phyloP scores from a whole-genome alignment of 2,888 invertebrate species.

The Tinea trinotella region DNA sequence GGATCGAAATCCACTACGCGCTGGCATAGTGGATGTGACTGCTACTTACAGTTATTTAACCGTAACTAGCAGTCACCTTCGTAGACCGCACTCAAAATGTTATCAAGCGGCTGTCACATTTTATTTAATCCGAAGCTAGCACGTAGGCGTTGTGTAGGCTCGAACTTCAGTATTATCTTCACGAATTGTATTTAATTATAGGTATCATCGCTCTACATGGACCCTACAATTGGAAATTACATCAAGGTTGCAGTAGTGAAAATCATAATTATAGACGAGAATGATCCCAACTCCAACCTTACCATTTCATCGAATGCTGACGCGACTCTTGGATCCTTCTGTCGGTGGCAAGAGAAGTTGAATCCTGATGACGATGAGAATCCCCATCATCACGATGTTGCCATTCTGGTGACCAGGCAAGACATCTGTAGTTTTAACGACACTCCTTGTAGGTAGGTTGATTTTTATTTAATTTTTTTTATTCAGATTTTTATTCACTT shows the following conservation, averaged over 20 bases:
- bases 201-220: conserved; percentile 86
- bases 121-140: no score
- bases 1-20: no score
- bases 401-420: conserved; percentile 86
- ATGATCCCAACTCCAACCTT: conserved; percentile 73
- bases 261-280: conserved; percentile 83
- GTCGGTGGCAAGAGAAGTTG: conserved; percentile 84
- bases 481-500: conserved; percentile 4
- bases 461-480: conserved; percentile 20
- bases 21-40: no score
- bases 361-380: conserved; percentile 84
- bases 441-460: conserved; percentile 65
- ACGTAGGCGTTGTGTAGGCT: no score
- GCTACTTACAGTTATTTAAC: no score
- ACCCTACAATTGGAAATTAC: conserved; percentile 91
- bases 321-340: conserved; percentile 86
- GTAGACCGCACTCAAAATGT: no score
- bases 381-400: conserved; percentile 92
- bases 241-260: conserved; percentile 92
- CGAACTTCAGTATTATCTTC: no score
- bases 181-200: no score
- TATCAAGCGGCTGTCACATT: no score
- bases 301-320: conserved; percentile 87
- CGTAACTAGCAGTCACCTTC: no score
- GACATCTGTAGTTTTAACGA: conserved; percentile 78